Base-by-base conservation (phyloP, 2,113 vertebrate genomes). In the Prionailurus viverrinus region DNA sequence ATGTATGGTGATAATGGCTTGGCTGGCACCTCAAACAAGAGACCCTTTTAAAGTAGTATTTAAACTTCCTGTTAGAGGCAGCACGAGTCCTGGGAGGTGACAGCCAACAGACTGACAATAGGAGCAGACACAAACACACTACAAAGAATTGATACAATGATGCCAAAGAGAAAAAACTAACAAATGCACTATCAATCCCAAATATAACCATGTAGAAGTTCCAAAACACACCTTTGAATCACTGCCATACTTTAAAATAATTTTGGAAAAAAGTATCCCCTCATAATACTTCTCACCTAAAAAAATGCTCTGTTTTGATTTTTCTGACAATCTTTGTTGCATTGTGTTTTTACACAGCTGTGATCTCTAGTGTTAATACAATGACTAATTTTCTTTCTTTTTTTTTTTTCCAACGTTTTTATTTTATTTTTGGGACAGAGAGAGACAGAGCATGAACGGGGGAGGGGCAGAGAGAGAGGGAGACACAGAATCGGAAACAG, bases 41-140 rank as follows among this genome's bases (percentile, higher is more conserved):
- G 69, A 84, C 21, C 48, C 92, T 87, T 95, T 91, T n/a, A 85
- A 91, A 92, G 71, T 85, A 94, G 92, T 66, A 80, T 36, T 97
- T 79, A 71, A 68, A 90, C 66, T 94, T 91, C 84, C 58, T 53
- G 23, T 69, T n/a, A 92, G 63, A 92, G 31, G 61, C 48, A 95
- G 92, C 65, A 61, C 41, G 55, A 45, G 66, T 78, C 76, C 39
- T 73, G 21, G 53, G 66, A 96, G 39, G 71, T 71, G 21, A 91
- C 8, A 76, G 81, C 91, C 66, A 92, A 96, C 1, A 79, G 65
- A 74, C 0, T 68, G 73, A 90, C 55, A n/a, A 33, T n/a, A 33
- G 73, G n/a, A n/a, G 39, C 71, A 41, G 55, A 81, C 36, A 92
- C 4, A 86, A 90, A 85, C 89, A 88, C 15, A 92, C 45, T 63